Base-by-base conservation (phyloP, 2,113 vertebrate genomes). In the Rhabdornis inornatus region DNA sequence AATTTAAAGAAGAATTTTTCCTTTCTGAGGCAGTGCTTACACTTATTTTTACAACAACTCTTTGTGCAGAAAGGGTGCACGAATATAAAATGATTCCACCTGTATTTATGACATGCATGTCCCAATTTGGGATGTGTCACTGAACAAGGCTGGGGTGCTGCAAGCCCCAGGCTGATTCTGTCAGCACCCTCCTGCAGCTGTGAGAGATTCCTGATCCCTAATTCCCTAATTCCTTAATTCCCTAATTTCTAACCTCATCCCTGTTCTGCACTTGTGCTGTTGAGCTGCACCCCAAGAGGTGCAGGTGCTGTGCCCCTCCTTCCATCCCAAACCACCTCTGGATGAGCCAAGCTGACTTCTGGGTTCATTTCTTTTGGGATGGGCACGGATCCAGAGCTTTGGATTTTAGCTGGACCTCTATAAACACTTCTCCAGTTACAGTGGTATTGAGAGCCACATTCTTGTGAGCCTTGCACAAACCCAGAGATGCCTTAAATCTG, bases 91-190 rank as follows among this genome's bases (percentile, higher is more conserved):
- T 23, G 4, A 30, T 28, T 57, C 40, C 44, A 6, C 44, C 28
- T 27, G 5, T 3, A 4, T 6, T 9, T 9, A 8, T 35, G 40
- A 1, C 0, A 0, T 10, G 13, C 9, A 3, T 15, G n/a, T 59
- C 55, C 28, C 39, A 31, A 0, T 49, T 21, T n/a, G 83, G 63
- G 86, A 18, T 42, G 16, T 2, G 0, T 15, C n/a, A 7, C 49
- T 61, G 64, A 79, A 7, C 33, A 3, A 56, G 37, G 61, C 42
- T 72, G 72, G 20, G 28, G 5, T 72, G 77, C 44, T 53, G 19
- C n/a, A 25, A 50, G 40, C 45, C 61, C 37, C 8, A 59, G 20
- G 20, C 11, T 71, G 72, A 15, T 39, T 40, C 52, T 44, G 16
- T 6, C 71, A 75, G 27, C 56, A 2, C 12, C 14, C 3, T 35